Base-by-base conservation (phyloP, 2,888 invertebrate genomes). In the Cancer borealis region DNA sequence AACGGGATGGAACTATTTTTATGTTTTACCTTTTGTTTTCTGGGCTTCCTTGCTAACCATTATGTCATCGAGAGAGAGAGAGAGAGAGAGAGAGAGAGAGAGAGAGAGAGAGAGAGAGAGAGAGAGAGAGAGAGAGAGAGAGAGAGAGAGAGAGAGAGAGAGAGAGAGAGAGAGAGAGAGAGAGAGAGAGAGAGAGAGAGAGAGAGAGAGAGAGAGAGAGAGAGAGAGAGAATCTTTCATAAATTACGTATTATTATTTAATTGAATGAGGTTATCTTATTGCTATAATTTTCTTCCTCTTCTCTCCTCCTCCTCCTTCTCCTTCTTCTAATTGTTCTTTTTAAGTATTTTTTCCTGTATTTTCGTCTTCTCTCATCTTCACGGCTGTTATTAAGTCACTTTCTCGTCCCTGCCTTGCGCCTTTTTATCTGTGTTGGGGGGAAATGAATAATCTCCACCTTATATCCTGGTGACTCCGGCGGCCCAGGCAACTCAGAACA, bases 41-140 rank as follows among this genome's bases (percentile, higher is more conserved):
- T 66, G 66, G n/a, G n/a, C 66, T 17, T 66, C 66, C 66, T 21
- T 66, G 66, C 66, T 66, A 66, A 66, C 21, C 66, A 66, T n/a
- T 66, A n/a, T 66, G 66, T 66, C 66, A 66, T 66, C 66, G 91
- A 91, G 60, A 66, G 60, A 91, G 66, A 66, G 91, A 91, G 39
- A 60, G 91, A 49, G 60, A 39, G 60, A 60, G 60, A 26, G 60
- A 91, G 91, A 39, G 60, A 60, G 39, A 91, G 49, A 60, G 39
- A 91, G 60, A 39, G 60, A 60, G 39, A 39, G 60, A 60, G 60
- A 60, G 60, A 60, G 30, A n/a, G 91, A 49, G 39, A 60, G 91
- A 91, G 26, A 60, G 90, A 60, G 54, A 90, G 54, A 26, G 49
- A 39, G 54, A 90, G 47, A 60, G 54, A 39, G 26, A 26, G 47